Evolutionary conservation across 1,140 invertebrate genomes (phyloP).

Genomic region (Drosophila kepulauana): DNA sequence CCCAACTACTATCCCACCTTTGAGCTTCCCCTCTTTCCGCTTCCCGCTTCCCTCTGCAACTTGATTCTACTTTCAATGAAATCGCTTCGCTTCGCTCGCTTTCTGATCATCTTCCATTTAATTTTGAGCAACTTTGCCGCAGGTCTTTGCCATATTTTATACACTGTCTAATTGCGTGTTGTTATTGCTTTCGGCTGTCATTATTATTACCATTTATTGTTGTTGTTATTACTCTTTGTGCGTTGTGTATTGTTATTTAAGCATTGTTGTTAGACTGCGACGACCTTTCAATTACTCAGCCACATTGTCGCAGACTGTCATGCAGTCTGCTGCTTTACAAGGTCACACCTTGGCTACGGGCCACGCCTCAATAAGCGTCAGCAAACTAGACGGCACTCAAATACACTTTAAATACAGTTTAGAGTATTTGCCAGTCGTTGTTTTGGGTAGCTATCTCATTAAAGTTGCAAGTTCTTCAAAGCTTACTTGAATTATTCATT

Average conservation of each 20-base stretch:
- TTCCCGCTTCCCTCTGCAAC: neutral
- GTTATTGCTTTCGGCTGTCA: constrained; percentile 61
- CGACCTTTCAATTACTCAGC: constrained; percentile 27
- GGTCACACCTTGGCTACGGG: neutral
- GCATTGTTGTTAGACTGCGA: constrained; percentile 5
- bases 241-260: neutral
- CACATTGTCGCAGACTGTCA: constrained; percentile 7
- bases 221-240: neutral
- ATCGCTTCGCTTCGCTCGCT: neutral
- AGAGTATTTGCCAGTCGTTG: neutral
- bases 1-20: neutral
- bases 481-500: constrained; percentile 66
- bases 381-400: neutral
- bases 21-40: neutral
- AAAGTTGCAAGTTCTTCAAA: constrained; percentile 21
- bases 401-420: neutral
- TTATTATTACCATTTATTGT: constrained; percentile 37
- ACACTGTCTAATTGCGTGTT: constrained; percentile 53
- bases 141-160: neutral
- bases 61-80: neutral
- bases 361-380: constrained; percentile 5
- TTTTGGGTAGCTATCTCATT: neutral
- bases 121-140: neutral
- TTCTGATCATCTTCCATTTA: constrained; percentile 1
- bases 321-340: constrained; percentile 15